These are phyloP conservation scores for Echinops telfairi DNA, from an alignment of 2,113 vertebrate species.

Conservation along the genomic window DNA sequence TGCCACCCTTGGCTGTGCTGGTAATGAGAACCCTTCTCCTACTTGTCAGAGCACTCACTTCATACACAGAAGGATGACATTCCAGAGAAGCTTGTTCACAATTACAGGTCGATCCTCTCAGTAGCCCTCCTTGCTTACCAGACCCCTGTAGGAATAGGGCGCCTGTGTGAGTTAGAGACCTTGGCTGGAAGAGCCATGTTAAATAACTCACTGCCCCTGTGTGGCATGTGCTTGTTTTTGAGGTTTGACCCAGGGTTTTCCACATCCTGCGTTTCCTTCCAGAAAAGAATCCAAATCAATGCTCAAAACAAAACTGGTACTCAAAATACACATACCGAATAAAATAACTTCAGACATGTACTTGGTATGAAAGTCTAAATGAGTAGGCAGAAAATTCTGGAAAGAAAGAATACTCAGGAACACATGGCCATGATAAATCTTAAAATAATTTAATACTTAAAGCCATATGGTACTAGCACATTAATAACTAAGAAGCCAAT, in stretches of 20 bases:
- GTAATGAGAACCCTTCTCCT: too few relatives aligned
- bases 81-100: too few relatives aligned
- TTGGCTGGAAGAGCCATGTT: too few relatives aligned
- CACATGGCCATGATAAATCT: neutral
- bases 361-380: neutral
- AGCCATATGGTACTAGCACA: neutral
- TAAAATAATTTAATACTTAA: slow-evolving; percentile 46
- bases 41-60: too few relatives aligned
- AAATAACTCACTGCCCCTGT: too few relatives aligned
- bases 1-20: too few relatives aligned
- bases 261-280: neutral
- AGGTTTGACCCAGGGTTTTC: neutral
- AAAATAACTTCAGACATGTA: neutral
- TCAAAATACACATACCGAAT: neutral
- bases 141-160: too few relatives aligned
- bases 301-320: neutral
- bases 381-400: neutral
- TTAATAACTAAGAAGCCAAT: neutral
- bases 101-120: too few relatives aligned
- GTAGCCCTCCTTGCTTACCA: too few relatives aligned
- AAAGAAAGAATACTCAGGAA: neutral
- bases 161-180: too few relatives aligned
- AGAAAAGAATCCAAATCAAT: neutral
- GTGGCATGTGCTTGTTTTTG: neutral
- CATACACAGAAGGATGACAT: too few relatives aligned